Evolutionary conservation across 2,797 vertebrate genomes (phyloP), one percentile per base, ranked within the genome.

Genomic region (Girardinus metallicus): DNA sequence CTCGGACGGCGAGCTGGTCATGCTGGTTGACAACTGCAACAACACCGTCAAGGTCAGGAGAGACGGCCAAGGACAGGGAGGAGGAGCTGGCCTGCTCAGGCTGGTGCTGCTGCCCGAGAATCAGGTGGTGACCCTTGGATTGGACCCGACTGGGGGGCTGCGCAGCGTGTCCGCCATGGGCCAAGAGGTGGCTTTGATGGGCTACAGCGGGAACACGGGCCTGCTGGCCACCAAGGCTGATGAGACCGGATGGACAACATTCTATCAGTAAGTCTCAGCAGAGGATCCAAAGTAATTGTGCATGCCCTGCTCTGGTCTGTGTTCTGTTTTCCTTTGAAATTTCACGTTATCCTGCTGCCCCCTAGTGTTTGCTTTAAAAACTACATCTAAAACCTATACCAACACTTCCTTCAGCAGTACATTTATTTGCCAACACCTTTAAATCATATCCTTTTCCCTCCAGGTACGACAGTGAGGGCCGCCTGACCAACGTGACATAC

Each of bases 161-260:
- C 97, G 98, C 39, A 97, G 97, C 26, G 97, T 99, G 86, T 98
- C 98, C 11, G 96, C 97, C 1, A 95, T 97, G 87, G 97, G 95
- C 86, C 95, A 97, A 89, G 99, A 99, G 90, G 96, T 99, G 73
- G 97, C 97, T 87, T 95, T 98, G 94, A 97, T 99, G 96, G 97
- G 97, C 75, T 99, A 99, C 90, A 97, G 97, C 2, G 97, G 97
- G 83, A 98, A 94, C 95, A 98, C 96, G 0, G 98, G 98, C 73
- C 97, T 99, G 80, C 95, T 99, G 70, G 97, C 98, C 85, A 98
- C 98, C 91, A 99, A 98, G 95, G 98, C 98, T 41, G 98, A 99
- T 76, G 98, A 99, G 94, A 99, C 98, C 1, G 99, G 98, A 86
- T 99, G 99, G 99, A 99, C 98, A 66, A 99, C 97, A 8, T 99